Conservation (phyloP, 2,888 invertebrate species). For the Campoplex nolae region DNA sequence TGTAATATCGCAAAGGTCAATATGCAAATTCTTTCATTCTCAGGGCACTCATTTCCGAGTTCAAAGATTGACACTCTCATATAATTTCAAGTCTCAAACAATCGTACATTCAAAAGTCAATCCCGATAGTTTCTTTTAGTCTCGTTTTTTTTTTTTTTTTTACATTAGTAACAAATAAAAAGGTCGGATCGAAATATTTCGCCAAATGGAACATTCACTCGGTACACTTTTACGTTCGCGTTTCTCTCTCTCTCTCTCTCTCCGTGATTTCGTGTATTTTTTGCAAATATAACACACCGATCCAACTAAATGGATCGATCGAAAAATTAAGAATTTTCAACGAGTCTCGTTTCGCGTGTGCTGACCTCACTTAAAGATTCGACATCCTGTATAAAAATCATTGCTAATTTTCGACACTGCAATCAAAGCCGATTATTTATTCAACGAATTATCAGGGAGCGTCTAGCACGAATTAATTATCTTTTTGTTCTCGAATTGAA, state of each 20-base stretch:
- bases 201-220: slow-evolving; percentile 12
- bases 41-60: slow-evolving; percentile 3
- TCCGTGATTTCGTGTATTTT: neutral
- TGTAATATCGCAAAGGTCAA: slow-evolving; percentile 56
- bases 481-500: neutral
- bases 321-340: slow-evolving; percentile 35
- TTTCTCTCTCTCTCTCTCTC: neutral
- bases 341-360: slow-evolving; percentile 7
- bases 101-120: slow-evolving; percentile 7
- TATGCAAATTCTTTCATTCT: slow-evolving; percentile 29
- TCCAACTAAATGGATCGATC: neutral
- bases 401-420: neutral
- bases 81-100: neutral
- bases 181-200: neutral
- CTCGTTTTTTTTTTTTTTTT: neutral
- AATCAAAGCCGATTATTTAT: slow-evolving; percentile 8
- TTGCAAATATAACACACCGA: neutral
- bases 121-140: neutral
- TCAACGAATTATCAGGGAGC: slow-evolving; percentile 7
- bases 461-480: neutral
- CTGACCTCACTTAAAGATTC: slow-evolving; percentile 43
- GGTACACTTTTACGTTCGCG: neutral
- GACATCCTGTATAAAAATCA: slow-evolving; percentile 41
- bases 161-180: neutral
- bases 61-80: neutral